Percentiles rank a stretch among this genome's conserved stretches.
Conservation (phyloP, 1,140 invertebrate genomes). For the Ceratitis capitata region DNA sequence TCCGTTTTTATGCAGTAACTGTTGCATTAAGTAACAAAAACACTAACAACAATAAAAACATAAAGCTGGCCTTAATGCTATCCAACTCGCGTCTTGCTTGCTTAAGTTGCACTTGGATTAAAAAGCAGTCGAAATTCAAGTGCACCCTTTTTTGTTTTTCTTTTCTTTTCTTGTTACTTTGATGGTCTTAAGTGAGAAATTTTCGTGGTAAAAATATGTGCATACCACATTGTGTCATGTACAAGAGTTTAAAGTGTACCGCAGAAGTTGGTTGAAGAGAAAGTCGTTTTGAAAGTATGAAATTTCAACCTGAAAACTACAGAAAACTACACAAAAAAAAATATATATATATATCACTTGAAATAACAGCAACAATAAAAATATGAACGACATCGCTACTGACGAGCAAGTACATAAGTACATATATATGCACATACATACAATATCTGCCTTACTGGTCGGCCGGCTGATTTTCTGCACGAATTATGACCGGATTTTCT, state of each 20-base stretch:
- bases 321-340: not conserved
- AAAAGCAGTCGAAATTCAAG: not conserved
- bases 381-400: not conserved
- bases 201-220: not conserved
- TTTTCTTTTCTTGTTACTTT: not conserved
- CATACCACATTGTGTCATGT: not conserved
- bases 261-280: not conserved
- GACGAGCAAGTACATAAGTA: too few species aligned
- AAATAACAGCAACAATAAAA: not conserved
- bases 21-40: not conserved
- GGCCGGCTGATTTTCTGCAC: constrained; percentile 17
- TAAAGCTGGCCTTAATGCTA: not conserved
- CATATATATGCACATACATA: not conserved
- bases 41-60: not conserved
- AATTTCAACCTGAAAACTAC: not conserved
- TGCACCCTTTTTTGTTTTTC: too few species aligned
- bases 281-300: constrained; percentile 17
- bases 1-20: not conserved
- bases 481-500: constrained; percentile 32
- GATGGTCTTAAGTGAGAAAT: not conserved
- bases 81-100: not conserved
- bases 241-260: constrained; percentile 10
- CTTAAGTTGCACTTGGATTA: not conserved
- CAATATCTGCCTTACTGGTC: not conserved
- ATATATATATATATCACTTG: not conserved